These are phyloP conservation scores for Rhinolophus ferrumequinum DNA, from an alignment of 2,113 vertebrate species.

Conservation along the genomic window DNA sequence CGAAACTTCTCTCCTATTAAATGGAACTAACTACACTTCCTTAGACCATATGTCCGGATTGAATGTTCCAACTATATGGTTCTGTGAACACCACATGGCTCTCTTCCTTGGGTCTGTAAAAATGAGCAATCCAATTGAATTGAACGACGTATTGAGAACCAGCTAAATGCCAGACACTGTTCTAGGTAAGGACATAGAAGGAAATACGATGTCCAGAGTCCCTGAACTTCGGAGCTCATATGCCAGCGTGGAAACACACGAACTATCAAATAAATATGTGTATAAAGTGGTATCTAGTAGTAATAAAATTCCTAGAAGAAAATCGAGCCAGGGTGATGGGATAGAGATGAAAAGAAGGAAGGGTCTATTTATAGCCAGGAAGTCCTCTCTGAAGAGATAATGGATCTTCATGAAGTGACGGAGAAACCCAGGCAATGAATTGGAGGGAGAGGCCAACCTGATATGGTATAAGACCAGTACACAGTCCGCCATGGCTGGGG, in stretches of 20 bases:
- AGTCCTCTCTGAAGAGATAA: neutral
- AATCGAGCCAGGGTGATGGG: neutral
- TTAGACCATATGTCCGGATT: neutral
- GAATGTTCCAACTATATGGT: neutral
- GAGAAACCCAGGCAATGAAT: neutral
- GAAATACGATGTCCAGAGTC: neutral
- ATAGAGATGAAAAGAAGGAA: neutral
- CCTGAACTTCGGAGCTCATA: neutral
- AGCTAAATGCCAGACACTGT: neutral
- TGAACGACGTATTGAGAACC: neutral
- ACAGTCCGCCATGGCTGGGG: neutral
- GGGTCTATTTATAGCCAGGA: neutral
- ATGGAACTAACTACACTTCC: neutral
- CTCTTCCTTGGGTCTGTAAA: neutral
- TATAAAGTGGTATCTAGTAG: neutral
- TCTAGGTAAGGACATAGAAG: neutral
- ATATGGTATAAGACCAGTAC: neutral
- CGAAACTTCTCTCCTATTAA: neutral
- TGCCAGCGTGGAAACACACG: neutral
- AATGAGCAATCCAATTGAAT: neutral
- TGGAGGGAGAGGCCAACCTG: neutral
- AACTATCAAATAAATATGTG: neutral
- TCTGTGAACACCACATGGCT: neutral
- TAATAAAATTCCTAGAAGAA: neutral
- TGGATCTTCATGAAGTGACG: neutral